A percentile compares a stretch with the other conserved stretches of the same genome.
Evolutionary conservation across 2,113 vertebrate species (phyloP).

Genomic region (Antennarius striatus): DNA sequence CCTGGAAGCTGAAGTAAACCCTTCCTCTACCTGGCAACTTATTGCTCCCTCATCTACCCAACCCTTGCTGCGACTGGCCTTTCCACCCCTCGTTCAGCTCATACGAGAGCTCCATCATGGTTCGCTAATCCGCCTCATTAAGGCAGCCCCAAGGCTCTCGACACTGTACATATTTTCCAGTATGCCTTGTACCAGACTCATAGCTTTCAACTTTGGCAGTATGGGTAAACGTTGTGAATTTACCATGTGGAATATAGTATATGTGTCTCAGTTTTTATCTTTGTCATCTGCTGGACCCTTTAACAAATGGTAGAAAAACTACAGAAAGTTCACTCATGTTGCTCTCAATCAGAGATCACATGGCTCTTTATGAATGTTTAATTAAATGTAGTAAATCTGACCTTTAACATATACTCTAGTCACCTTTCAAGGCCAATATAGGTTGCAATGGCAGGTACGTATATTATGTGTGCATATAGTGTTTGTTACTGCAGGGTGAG

Average conservation of each 20-base stretch:
- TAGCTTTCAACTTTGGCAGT: conserved; percentile 61
- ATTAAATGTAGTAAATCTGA: neutral
- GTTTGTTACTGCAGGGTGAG: conserved; percentile 26
- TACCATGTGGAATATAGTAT: conserved; percentile 40
- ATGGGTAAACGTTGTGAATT: conserved; percentile 63
- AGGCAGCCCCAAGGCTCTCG: conserved; percentile 50
- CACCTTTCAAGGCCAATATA: conserved; percentile 10
- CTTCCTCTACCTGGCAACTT: conserved; percentile 59
- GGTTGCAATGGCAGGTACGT: conserved; percentile 7
- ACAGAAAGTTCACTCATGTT: neutral
- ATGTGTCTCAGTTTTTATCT: conserved; percentile 50
- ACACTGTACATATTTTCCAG: conserved; percentile 65
- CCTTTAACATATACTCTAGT: neutral
- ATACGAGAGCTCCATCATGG: conserved; percentile 43
- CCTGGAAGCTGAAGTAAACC: conserved; percentile 41
- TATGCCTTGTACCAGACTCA: conserved; percentile 50
- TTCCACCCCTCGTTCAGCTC: conserved; percentile 20
- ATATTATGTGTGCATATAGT: conserved; percentile 1
- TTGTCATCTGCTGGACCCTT: conserved; percentile 26
- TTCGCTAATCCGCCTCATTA: conserved; percentile 74
- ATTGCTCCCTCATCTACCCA: conserved; percentile 36
- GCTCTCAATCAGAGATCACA: neutral
- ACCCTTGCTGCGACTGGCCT: conserved; percentile 5
- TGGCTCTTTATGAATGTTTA: neutral
- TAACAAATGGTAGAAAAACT: neutral